Conservation (phyloP, 2,113 vertebrate species). For the Trichomycterus rosablanca region DNA sequence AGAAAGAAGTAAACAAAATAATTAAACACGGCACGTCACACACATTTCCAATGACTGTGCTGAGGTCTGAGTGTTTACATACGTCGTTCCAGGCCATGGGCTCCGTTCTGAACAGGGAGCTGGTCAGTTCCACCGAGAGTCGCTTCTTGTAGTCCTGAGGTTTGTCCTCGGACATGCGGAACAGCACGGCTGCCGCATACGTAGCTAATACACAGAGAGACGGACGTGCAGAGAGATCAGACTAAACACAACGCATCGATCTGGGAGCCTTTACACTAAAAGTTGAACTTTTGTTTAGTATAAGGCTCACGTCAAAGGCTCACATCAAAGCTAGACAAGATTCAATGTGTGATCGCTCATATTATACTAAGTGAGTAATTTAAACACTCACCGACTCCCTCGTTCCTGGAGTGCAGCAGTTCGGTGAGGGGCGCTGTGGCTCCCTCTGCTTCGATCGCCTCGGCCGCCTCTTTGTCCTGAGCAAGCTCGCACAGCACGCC, state of each 20-base stretch:
- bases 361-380: too few relatives aligned
- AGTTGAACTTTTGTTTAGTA: too few relatives aligned
- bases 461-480: slow-evolving; percentile 97
- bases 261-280: too few relatives aligned
- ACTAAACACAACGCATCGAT: too few relatives aligned
- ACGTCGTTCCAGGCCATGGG: slow-evolving; percentile 99
- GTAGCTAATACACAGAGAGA: slow-evolving; percentile 73
- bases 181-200: slow-evolving; percentile 92
- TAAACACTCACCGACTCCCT: slow-evolving; percentile 92
- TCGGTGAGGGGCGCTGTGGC: slow-evolving; percentile 96
- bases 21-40: background rate
- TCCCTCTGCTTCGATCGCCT: slow-evolving; percentile 95
- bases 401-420: slow-evolving; percentile 93
- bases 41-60: background rate
- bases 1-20: background rate
- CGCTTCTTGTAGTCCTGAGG: slow-evolving; percentile 98
- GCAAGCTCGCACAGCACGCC: slow-evolving; percentile 96
- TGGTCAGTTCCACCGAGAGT: slow-evolving; percentile 92
- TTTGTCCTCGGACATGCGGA: slow-evolving; percentile 99
- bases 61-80: background rate
- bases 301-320: too few relatives aligned
- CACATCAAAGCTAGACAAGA: too few relatives aligned
- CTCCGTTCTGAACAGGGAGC: slow-evolving; percentile 95
- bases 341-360: too few relatives aligned
- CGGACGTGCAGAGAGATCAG: background rate